Evolutionary conservation across 30 jellyfish, hydroid and myxozoan species (phyloP).

Genomic region (Chrysaora quinquecirrha): DNA sequence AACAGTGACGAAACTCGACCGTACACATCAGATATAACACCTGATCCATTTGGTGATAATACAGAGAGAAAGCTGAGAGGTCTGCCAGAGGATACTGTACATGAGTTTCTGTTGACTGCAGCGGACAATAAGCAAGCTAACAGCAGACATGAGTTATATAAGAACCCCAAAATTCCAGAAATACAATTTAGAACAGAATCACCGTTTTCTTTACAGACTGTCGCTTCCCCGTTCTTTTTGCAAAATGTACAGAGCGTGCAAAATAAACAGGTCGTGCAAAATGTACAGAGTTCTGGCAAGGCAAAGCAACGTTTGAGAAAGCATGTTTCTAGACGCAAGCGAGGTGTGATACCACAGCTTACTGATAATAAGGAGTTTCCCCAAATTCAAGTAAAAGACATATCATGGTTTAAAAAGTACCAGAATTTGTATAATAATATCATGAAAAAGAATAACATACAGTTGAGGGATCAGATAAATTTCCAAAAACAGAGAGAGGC

Average conservation of each 20-base stretch:
- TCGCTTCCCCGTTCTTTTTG: slow-evolving; percentile 63
- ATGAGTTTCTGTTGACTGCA: slow-evolving; percentile 39
- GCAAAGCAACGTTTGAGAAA: not conserved
- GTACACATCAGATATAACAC: not conserved
- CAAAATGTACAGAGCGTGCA: slow-evolving; percentile 32
- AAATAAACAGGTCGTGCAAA: not conserved
- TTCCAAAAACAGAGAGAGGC: not conserved
- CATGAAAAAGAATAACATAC: not conserved
- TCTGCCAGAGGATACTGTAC: not conserved
- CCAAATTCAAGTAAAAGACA: not conserved
- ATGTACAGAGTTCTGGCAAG: not conserved
- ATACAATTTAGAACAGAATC: slow-evolving; percentile 66
- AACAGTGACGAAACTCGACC: not conserved
- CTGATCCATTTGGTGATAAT: not conserved
- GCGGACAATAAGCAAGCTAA: slow-evolving; percentile 24
- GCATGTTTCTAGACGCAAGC: not conserved
- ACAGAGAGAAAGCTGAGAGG: not conserved
- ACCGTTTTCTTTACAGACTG: slow-evolving; percentile 51
- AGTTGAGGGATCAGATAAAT: not conserved
- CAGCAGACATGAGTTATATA: slow-evolving; percentile 65
- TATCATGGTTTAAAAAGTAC: not conserved
- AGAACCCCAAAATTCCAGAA: slow-evolving; percentile 43
- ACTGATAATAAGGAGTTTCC: not conserved
- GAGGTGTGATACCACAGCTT: not conserved
- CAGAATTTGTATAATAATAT: not conserved